Evolutionary conservation across 1,140 invertebrate genomes (phyloP), one percentile per base, ranked within the genome.

Genomic region (Agrypnia vestita): DNA sequence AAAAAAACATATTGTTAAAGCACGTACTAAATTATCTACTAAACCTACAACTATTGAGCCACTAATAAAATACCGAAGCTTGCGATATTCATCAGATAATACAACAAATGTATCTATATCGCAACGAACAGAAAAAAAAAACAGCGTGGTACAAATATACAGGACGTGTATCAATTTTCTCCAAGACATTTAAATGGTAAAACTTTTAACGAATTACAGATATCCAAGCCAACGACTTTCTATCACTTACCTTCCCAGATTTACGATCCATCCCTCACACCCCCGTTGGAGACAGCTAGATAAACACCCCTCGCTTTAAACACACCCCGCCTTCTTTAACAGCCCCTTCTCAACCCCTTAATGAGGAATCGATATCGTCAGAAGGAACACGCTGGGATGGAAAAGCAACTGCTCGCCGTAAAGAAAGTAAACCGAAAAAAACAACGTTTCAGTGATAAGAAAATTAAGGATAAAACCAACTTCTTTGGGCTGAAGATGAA

Each of bases 291-390:
- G 61, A 44, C 25, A 35, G 11, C 61, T 64, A 25, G 35, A 13
- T 43, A 13, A 35, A 19, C 13, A 62, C 59, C 59, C 25, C 35
- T 13, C 61, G 19, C n/a, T 25, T 1, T 64, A 21, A 59, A 59
- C 55, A 59, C 25, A 25, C 35, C 61, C 61, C 61, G 25, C 25
- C 6, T 35, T 35, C 25, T 13, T 43, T 43, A 25, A 64, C 61
- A 1, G 6, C 25, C 25, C 25, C 25, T 35, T 35, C 19, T 12
- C 61, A 25, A 64, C 61, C 61, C 21, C 21, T 25, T 64, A 64
- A 64, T 64, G 61, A 64, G 61, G 61, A 64, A 64, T 64, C 61
- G 35, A 64, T 35, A 64, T 64, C 61, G 25, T 43, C 25, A 13
- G 61, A 64, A 64, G 25, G 61, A 25, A 43, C 19, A 25, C 61